Evolutionary conservation across 2,797 vertebrate genomes (phyloP), one percentile per base, ranked within the genome.

Genomic region (Artibeus lituratus): DNA sequence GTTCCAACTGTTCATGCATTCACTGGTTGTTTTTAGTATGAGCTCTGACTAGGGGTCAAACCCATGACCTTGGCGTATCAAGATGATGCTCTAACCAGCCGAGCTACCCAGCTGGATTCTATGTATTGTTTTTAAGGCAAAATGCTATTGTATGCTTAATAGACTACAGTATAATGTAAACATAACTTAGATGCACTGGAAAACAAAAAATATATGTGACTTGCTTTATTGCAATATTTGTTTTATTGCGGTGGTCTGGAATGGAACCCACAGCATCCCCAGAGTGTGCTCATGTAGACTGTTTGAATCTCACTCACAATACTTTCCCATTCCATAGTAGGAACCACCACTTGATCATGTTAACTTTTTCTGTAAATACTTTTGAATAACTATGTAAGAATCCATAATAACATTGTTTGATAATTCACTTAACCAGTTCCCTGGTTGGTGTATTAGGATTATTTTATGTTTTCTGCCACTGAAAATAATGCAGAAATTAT

Each of bases 401-500:
- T 26, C 24, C 2, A 44, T 73, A 39, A 6, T 18, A 82, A 44
- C 14, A 78, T 26, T 80, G 11, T 70, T 92, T 94, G 81, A 62
- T 73, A 44, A 72, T 72, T 73, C 18, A 81, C 35, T 76, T 94
- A 77, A 76, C 47, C 29, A 73, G 1, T 59, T 87, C 67, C 9
- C 9, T 85, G 57, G 4, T 32, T 87, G 72, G 19, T 76, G 10
- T 49, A 12, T 72, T 94, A 37, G 80, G 72, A 81, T 81, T 80
- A 88, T 76, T 92, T 81, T 86, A 26, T 82, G 35, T 57, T 92
- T 94, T 87, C 89, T 91, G 59, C 65, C n/a, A 49, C 42, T 91
- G 26, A 82, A 86, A 83, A n/a, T 77, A 85, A 85, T 70, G 44
- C 18, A 62, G 32, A 82, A 42, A 59, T 19, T 11, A 53, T 81